A percentile compares a stretch with the other conserved stretches of the same genome.
Evolutionary conservation across 2,797 vertebrate genomes (phyloP).

Genomic region (Adelosebastes latens): DNA sequence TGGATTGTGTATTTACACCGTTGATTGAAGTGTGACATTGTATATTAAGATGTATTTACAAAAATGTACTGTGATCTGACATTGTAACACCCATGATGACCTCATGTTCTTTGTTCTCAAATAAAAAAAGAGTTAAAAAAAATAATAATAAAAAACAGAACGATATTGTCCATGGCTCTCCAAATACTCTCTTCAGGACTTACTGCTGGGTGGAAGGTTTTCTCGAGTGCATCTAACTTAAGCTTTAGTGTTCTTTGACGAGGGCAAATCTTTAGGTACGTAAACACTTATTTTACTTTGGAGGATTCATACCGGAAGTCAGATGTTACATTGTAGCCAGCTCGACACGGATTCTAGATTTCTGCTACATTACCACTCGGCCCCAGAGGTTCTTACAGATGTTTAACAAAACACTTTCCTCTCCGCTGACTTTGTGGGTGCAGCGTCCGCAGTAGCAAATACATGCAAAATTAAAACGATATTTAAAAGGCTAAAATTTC

Average conservation of each 20-base stretch:
- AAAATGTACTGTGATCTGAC: no score
- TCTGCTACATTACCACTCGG: slow-evolving; percentile 36
- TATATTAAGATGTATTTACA: no score
- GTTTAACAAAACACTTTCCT: slow-evolving; percentile 43
- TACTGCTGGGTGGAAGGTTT: no score
- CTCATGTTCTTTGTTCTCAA: no score
- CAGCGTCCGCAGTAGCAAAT: rapidly evolving
- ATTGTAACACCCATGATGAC: no score
- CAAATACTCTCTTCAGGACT: no score
- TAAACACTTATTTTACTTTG: not conserved
- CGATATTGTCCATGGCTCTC: no score
- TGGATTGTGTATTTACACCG: no score
- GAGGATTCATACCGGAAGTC: not conserved
- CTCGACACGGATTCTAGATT: not conserved
- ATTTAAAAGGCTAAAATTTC: rapidly evolving
- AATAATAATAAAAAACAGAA: no score
- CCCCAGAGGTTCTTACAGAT: slow-evolving; percentile 71
- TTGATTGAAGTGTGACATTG: no score
- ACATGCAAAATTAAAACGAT: rapidly evolving
- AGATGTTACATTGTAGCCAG: rapidly evolving
- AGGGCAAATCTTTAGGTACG: rapidly evolving
- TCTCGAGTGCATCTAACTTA: not conserved
- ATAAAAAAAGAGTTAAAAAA: no score
- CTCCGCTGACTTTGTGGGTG: not conserved
- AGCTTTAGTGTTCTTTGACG: rapidly evolving